A percentile compares a stretch with the other conserved stretches of the same genome.
Evolutionary conservation across 1,140 invertebrate species (phyloP).

Genomic region (Eupeodes corollae): DNA sequence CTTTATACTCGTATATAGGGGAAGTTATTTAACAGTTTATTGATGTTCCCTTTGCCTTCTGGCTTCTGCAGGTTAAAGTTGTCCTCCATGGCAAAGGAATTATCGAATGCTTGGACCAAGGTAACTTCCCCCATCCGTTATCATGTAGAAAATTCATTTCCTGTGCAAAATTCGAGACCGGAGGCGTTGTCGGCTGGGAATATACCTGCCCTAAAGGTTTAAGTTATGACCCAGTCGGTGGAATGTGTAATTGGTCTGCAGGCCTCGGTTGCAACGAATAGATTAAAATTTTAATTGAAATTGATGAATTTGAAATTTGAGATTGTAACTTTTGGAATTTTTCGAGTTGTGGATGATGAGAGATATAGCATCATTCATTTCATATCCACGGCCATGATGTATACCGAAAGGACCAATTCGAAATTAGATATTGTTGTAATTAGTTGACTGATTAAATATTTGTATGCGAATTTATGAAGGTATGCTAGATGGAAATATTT

Average conservation of each 20-base stretch:
- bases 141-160: conserved; percentile 83
- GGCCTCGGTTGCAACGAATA: conserved; percentile 52
- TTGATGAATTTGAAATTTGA: background rate
- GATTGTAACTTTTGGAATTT: conserved; percentile 13
- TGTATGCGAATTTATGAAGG: too few relatives aligned
- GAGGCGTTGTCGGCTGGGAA: conserved; percentile 65
- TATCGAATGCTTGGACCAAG: conserved; percentile 72
- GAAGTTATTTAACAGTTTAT: background rate
- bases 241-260: conserved; percentile 79
- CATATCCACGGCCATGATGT: too few relatives aligned
- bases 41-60: conserved; percentile 3
- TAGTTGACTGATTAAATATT: background rate
- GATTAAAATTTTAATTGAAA: background rate
- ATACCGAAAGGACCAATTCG: background rate
- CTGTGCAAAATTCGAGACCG: conserved; percentile 68
- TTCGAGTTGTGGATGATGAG: too few relatives aligned
- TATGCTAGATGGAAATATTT: too few relatives aligned
- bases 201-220: conserved; percentile 75
- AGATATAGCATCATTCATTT: background rate
- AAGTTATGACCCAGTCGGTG: conserved; percentile 76
- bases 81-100: conserved; percentile 41
- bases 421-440: background rate
- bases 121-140: conserved; percentile 76
- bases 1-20: too few relatives aligned
- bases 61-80: conserved; percentile 29